Conservation (phyloP, 2,888 invertebrate genomes). For the Aphodius sticticus region DNA sequence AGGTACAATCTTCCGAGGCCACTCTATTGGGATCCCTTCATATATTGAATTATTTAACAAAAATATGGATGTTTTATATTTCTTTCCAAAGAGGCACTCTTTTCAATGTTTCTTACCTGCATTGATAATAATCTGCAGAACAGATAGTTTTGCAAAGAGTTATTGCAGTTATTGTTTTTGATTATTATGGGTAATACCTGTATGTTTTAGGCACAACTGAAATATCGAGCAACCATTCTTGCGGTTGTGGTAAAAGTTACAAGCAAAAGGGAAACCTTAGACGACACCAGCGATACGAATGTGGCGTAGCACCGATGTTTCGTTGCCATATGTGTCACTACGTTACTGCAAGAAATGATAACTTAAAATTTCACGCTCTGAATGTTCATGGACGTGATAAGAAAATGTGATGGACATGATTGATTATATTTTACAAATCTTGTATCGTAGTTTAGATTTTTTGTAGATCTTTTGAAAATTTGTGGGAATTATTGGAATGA, state of each 20-base stretch:
- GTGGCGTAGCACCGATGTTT: slow-evolving; percentile 9
- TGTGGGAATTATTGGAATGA: too few species aligned
- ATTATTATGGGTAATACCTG: background rate
- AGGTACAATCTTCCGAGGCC: too few species aligned
- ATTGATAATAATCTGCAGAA: too few species aligned
- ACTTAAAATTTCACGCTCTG: background rate
- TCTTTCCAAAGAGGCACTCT: too few species aligned
- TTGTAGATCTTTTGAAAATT: too few species aligned
- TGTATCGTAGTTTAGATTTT: too few species aligned
- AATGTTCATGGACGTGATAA: background rate
- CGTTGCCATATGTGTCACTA: background rate
- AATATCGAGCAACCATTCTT: background rate
- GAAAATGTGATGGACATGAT: background rate
- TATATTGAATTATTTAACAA: too few species aligned
- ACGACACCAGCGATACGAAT: background rate
- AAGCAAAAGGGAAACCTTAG: background rate
- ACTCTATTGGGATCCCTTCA: too few species aligned
- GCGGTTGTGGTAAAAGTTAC: background rate
- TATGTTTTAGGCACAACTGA: background rate
- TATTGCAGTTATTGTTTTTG: too few species aligned
- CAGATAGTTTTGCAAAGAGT: too few species aligned
- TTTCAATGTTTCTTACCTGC: too few species aligned
- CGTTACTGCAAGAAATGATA: background rate
- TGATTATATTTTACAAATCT: background rate
- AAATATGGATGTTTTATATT: too few species aligned